phyloP scores from a whole-genome alignment of 1,140 invertebrate genomes.

The Subanguina moxae region DNA sequence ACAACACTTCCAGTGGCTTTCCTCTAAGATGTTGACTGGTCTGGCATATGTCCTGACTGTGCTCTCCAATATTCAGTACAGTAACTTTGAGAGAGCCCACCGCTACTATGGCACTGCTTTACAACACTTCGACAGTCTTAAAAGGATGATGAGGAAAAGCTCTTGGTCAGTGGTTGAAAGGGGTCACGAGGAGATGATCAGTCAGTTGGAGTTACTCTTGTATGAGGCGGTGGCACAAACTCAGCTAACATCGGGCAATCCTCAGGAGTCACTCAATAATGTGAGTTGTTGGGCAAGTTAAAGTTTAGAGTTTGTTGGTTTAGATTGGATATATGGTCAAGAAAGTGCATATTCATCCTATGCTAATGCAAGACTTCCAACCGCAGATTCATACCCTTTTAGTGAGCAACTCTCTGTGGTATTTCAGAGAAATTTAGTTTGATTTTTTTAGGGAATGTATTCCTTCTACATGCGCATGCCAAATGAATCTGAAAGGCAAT shows the following conservation, averaged over 20 bases:
- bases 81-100: conserved; percentile 34
- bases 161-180: conserved; percentile 34
- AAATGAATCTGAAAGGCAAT: conserved; percentile 35
- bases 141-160: conserved; percentile 28
- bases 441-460: conserved; percentile 39
- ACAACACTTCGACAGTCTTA: conserved; percentile 40
- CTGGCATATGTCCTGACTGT: conserved; percentile 42
- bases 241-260: conserved; percentile 33
- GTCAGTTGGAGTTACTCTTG: conserved; percentile 30
- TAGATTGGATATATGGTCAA: conserved; percentile 31
- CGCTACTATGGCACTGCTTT: conserved; percentile 37
- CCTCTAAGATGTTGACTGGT: conserved; percentile 37
- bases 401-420: conserved; percentile 13
- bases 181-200: conserved; percentile 18
- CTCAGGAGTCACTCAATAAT: conserved; percentile 28
- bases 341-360: conserved; percentile 11
- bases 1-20: conserved; percentile 43
- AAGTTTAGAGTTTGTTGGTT: not conserved
- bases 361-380: conserved; percentile 35
- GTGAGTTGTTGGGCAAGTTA: conserved; percentile 17
- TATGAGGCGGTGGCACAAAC: conserved; percentile 41
- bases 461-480: conserved; percentile 22
- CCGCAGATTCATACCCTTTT: conserved; percentile 38
- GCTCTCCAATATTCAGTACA: conserved; percentile 41
- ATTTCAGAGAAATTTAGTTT: not conserved